phyloP scores from a whole-genome alignment of 2,113 vertebrate genomes.

The Pelmatolapia mariae region DNA sequence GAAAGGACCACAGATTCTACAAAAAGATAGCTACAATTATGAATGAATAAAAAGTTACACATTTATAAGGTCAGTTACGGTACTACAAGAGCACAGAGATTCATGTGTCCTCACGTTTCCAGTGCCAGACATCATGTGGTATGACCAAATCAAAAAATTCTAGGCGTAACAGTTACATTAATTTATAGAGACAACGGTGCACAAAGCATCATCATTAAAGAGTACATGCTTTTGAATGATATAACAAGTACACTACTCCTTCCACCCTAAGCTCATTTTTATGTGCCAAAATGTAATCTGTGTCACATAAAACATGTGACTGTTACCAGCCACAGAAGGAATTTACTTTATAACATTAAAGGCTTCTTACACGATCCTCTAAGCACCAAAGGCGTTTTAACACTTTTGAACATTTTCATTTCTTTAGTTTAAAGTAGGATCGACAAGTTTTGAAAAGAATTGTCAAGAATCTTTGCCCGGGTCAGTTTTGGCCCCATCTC shows the following conservation, averaged over 20 bases:
- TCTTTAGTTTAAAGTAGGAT: background rate
- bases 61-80: background rate
- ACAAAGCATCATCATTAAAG: background rate
- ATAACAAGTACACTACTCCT: background rate
- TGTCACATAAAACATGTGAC: background rate
- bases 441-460: background rate
- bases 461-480: background rate
- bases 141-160: background rate
- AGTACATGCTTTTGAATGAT: background rate
- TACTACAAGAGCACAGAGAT: background rate
- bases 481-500: conserved; percentile 66
- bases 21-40: background rate
- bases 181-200: background rate
- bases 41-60: background rate
- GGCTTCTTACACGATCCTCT: background rate
- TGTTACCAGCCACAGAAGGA: background rate
- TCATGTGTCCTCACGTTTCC: background rate
- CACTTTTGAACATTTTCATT: background rate
- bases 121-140: background rate
- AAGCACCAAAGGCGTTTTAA: background rate
- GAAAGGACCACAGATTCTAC: conserved; percentile 4
- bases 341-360: background rate
- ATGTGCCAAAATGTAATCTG: background rate
- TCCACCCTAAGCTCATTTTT: background rate
- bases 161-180: background rate